These are phyloP conservation scores for Florisuga fusca DNA, from an alignment of 2,797 vertebrate species.

Conservation along the genomic window DNA sequence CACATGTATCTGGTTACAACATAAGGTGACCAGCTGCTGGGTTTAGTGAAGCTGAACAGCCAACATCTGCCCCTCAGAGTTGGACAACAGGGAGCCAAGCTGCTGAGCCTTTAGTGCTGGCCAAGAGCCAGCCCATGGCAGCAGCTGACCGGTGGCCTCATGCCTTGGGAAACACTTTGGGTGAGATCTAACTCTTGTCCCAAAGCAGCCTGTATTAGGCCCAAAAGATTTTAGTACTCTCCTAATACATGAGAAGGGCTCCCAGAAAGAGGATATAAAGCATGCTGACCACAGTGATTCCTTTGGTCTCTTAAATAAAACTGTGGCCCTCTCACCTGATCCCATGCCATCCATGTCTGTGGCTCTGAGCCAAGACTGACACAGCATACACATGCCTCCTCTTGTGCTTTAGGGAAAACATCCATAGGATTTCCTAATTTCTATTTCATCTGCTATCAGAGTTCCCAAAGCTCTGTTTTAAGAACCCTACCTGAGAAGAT, in stretches of 20 bases:
- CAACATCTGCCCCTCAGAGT: slow-evolving; percentile 39
- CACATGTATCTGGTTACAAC: neutral
- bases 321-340: neutral
- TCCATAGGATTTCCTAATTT: neutral
- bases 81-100: neutral
- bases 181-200: neutral
- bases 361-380: neutral
- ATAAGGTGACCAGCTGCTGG: slow-evolving; percentile 36
- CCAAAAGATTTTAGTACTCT: neutral
- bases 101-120: neutral
- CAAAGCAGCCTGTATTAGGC: neutral
- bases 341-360: neutral
- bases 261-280: neutral
- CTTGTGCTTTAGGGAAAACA: neutral
- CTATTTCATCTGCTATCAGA: neutral
- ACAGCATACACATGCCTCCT: neutral
- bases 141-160: neutral
- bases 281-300: neutral
- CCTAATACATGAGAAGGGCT: neutral
- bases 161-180: neutral
- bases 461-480: neutral
- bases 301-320: neutral
- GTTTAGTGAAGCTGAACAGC: neutral
- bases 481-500: neutral
- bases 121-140: neutral